A percentile compares a stretch with the other conserved stretches of the same genome.
These are phyloP conservation scores for Tapera naevia DNA, from an alignment of 2,797 vertebrate genomes.

Conservation along the genomic window DNA sequence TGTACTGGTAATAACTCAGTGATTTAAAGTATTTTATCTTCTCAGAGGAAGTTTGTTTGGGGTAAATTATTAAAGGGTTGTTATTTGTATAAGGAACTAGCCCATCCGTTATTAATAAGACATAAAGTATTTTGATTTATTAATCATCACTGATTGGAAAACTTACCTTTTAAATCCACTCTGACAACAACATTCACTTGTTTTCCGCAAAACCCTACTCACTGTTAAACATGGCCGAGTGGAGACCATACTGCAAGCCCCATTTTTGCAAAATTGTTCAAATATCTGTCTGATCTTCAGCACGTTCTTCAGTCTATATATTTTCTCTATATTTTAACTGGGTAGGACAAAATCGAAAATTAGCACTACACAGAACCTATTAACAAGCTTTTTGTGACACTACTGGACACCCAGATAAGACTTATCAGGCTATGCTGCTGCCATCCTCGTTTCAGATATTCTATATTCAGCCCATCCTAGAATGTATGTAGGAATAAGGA, in stretches of 20 bases:
- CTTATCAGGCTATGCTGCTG: neutral
- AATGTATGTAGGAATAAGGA: neutral
- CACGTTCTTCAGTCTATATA: neutral
- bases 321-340: neutral
- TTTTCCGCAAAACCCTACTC: neutral
- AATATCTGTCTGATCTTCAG: neutral
- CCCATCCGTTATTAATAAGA: neutral
- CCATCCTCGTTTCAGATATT: neutral
- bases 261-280: neutral
- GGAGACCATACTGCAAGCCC: neutral
- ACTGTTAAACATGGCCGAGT: neutral
- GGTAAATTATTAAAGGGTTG: neutral
- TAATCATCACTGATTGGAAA: neutral
- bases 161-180: neutral
- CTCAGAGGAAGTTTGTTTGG: neutral
- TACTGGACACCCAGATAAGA: neutral
- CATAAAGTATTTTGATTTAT: neutral
- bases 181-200: neutral
- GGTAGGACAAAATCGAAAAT: neutral
- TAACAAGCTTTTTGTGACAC: neutral
- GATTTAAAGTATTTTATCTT: constrained; percentile 1
- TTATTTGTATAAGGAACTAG: neutral
- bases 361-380: neutral
- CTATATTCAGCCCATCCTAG: rapidly evolving
- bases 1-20: neutral